Percentiles rank a stretch among this genome's conserved stretches.
These are phyloP conservation scores for Hetaerina americana DNA, from an alignment of 1,140 invertebrate genomes.

Conservation along the genomic window DNA sequence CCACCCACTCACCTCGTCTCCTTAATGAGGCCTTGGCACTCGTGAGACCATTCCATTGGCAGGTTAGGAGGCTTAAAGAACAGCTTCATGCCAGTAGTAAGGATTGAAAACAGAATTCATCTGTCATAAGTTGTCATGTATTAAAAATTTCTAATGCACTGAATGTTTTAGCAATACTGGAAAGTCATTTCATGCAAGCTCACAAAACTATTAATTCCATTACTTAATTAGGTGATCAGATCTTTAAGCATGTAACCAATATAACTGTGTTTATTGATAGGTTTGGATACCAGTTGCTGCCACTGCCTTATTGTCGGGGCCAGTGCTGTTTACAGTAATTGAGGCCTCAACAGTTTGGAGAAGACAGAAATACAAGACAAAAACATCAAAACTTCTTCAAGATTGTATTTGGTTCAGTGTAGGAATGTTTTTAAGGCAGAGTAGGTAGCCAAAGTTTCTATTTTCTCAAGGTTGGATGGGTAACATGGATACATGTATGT, in stretches of 20 bases:
- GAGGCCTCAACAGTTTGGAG: constrained; percentile 36
- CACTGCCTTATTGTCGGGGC: constrained; percentile 37
- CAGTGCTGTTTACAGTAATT: constrained; percentile 39
- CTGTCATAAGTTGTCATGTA: too few relatives aligned
- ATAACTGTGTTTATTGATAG: constrained; percentile 23
- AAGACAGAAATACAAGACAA: constrained; percentile 25
- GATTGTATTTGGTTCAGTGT: constrained; percentile 52
- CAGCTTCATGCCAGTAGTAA: too few relatives aligned
- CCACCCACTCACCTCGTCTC: constrained; percentile 50
- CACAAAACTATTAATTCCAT: too few relatives aligned
- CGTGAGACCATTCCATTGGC: constrained; percentile 49
- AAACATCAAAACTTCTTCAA: constrained; percentile 37
- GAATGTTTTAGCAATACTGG: too few relatives aligned
- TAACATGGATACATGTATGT: too few relatives aligned
- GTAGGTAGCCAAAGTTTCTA: too few relatives aligned
- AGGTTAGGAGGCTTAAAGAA: too few relatives aligned
- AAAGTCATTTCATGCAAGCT: too few relatives aligned
- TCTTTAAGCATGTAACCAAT: constrained; percentile 13
- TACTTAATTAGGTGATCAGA: too few relatives aligned
- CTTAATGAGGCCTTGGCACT: constrained; percentile 54
- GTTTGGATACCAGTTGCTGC: constrained; percentile 43
- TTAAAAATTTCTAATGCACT: too few relatives aligned
- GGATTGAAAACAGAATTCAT: too few relatives aligned
- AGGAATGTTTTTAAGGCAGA: constrained; percentile 49
- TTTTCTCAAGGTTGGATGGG: too few relatives aligned